phyloP scores from a whole-genome alignment of 2,888 invertebrate genomes.

The Nomada ferruginata region DNA sequence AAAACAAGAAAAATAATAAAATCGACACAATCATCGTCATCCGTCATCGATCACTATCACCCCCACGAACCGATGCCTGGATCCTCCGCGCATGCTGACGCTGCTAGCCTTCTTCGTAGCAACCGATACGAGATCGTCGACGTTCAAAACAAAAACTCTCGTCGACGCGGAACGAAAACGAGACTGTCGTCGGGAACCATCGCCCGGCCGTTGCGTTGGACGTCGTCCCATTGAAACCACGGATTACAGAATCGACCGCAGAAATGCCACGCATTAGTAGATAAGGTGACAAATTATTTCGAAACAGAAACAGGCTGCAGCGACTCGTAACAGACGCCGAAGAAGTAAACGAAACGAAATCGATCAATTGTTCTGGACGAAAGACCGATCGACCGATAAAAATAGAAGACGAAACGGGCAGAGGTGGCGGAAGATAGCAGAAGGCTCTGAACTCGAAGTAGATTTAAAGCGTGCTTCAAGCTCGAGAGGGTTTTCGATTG shows the following conservation, averaged over 20 bases:
- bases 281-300: neutral
- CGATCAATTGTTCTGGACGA: neutral
- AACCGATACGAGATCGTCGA: neutral
- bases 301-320: too few species aligned
- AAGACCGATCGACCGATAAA: neutral
- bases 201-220: neutral
- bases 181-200: slow-evolving; percentile 4
- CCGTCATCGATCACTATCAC: slow-evolving; percentile 65
- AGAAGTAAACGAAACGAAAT: neutral
- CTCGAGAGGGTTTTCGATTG: slow-evolving; percentile 8
- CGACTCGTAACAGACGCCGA: neutral
- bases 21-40: slow-evolving; percentile 74
- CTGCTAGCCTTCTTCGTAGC: slow-evolving; percentile 50
- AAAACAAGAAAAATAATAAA: slow-evolving; percentile 34
- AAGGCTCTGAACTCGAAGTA: slow-evolving; percentile 10
- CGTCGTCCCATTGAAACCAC: neutral
- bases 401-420: neutral
- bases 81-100: slow-evolving; percentile 57
- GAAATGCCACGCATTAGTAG: neutral
- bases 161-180: slow-evolving; percentile 21
- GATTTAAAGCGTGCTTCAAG: slow-evolving; percentile 14
- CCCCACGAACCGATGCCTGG: slow-evolving; percentile 63
- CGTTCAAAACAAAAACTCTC: slow-evolving; percentile 3
- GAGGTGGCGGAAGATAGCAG: neutral
- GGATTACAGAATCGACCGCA: neutral